Base-by-base conservation (phyloP, 2,888 invertebrate species). In the Leuctra nigra region DNA sequence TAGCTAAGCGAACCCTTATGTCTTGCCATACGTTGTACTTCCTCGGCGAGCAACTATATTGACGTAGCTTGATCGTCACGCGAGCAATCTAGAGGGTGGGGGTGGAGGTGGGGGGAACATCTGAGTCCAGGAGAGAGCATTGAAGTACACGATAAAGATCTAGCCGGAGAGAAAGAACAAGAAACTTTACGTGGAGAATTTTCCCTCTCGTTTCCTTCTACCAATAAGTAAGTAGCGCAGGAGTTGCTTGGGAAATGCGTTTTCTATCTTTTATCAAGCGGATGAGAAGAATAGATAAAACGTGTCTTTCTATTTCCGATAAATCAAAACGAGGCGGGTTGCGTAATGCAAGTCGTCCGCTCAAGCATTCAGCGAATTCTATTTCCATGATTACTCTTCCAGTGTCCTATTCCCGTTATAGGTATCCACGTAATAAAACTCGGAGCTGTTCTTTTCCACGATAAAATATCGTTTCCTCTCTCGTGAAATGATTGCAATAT, bases 21-120 rank as follows among this genome's bases (percentile, higher is more conserved):
- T n/a, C n/a, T n/a, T n/a, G n/a, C n/a, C n/a, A n/a, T n/a, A n/a
- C n/a, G n/a, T n/a, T n/a, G n/a, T n/a, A n/a, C n/a, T n/a, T n/a
- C n/a, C n/a, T n/a, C n/a, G n/a, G n/a, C n/a, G n/a, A n/a, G n/a
- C n/a, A 38, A 14, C 4, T 14, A 4, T 41, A 41, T 41, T 41
- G 41, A 41, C 18, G 41, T 41, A 41, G 4, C 41, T n/a, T 41
- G 41, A 41, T 41, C 41, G 4, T 16, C 41, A 41, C 41, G 41
- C 41, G 18, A 41, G 11, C 41, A 11, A 41, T 11, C 11, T 41
- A 18, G 11, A 11, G 18, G 14, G 41, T 6, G 41, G 16, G 41
- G 38, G 38, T 7, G 14, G 16, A n/a, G 38, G 38, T 7, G 38
- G 14, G 38, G 38, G 38, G 38, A 38, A 14, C 7, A 14, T 4